These are phyloP conservation scores for Thelaira solivaga DNA, from an alignment of 2,888 invertebrate species.

Conservation along the genomic window DNA sequence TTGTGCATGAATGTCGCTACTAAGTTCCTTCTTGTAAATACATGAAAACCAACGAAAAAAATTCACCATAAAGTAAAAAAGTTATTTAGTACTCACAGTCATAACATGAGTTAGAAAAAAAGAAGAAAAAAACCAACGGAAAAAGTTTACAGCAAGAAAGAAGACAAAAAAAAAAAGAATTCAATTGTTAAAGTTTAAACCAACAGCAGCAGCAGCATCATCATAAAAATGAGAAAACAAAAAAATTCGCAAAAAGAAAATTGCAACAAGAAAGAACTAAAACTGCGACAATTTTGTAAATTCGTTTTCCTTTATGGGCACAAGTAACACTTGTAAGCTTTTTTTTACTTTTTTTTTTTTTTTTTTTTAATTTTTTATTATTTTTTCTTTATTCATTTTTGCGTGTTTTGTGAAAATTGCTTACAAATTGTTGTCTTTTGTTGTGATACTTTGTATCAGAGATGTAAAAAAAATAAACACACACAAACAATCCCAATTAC, in stretches of 20 bases:
- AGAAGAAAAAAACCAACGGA: neutral
- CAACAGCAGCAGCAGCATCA: slow-evolving; percentile 32
- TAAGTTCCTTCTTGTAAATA: slow-evolving; percentile 4
- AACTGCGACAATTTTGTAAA: slow-evolving; percentile 61
- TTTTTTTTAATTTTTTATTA: neutral
- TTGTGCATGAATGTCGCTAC: slow-evolving; percentile 28
- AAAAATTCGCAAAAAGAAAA: slow-evolving; percentile 1
- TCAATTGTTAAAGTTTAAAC: slow-evolving; percentile 49
- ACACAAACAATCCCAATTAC: neutral
- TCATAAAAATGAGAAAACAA: neutral
- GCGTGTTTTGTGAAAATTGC: slow-evolving; percentile 53
- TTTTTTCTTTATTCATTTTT: slow-evolving; percentile 16
- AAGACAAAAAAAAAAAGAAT: slow-evolving; percentile 8
- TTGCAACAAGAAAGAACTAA: slow-evolving; percentile 28
- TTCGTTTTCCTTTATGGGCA: slow-evolving; percentile 52
- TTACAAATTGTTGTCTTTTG: slow-evolving; percentile 60
- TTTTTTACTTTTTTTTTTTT: neutral
- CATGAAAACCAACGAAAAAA: slow-evolving; percentile 12
- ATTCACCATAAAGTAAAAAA: neutral
- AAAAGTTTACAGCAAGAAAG: neutral
- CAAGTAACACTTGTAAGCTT: slow-evolving; percentile 57
- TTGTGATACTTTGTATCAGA: slow-evolving; percentile 33
- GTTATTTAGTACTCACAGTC: slow-evolving; percentile 23
- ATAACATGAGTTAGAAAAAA: slow-evolving; percentile 34
- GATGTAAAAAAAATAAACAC: neutral